phyloP scores from a whole-genome alignment of 2,113 vertebrate species.

The Eulemur macaco region DNA sequence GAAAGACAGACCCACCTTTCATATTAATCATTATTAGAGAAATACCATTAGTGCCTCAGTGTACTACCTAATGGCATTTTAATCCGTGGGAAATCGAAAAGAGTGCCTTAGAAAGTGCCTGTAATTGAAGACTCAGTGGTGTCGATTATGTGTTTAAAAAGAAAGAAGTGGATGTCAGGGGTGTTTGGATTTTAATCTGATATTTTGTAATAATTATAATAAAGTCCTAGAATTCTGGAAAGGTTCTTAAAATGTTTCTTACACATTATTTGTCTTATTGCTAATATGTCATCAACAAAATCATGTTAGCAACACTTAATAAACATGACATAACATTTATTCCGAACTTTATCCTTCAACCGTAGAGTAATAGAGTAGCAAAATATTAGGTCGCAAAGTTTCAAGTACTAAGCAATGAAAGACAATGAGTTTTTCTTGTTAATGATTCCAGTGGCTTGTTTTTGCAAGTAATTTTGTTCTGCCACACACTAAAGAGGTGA shows the following conservation, averaged over 20 bases:
- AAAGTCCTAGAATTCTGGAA: background rate
- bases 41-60: background rate
- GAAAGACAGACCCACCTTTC: background rate
- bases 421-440: background rate
- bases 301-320: background rate
- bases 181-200: background rate
- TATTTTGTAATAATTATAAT: background rate
- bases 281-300: conserved; percentile 3
- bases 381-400: background rate
- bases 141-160: background rate
- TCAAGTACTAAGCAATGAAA: background rate
- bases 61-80: background rate
- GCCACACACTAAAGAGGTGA: background rate
- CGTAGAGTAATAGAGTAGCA: background rate
- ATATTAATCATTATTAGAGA: conserved; percentile 9
- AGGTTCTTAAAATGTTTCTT: background rate
- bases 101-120: conserved; percentile 9
- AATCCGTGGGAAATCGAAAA: background rate
- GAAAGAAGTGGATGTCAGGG: background rate
- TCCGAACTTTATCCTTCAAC: background rate
- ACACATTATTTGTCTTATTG: background rate
- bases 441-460: background rate
- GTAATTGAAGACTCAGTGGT: background rate
- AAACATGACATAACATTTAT: background rate
- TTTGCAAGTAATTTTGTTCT: background rate